Percentiles rank a stretch among this genome's conserved stretches.
Evolutionary conservation across 2,113 vertebrate species (phyloP).

Genomic region (Microcebus lehilahytsara): DNA sequence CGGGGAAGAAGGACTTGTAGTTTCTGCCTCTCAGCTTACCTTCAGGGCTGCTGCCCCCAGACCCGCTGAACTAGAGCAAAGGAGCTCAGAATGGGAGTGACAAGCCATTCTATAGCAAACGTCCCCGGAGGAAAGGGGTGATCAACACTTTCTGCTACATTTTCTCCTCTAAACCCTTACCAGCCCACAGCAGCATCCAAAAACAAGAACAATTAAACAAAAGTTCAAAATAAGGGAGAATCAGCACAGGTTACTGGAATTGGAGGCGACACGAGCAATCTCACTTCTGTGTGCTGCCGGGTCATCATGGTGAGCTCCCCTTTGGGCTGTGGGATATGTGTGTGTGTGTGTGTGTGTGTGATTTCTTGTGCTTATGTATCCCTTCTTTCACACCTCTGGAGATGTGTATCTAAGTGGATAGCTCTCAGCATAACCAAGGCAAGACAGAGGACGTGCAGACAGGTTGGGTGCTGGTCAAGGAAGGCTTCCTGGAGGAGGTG

Average conservation of each 20-base stretch:
- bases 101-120: neutral
- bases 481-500: neutral
- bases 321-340: no score
- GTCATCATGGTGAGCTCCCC: neutral
- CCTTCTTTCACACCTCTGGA: neutral
- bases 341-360: neutral
- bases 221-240: neutral
- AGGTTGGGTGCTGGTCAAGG: neutral
- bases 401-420: neutral
- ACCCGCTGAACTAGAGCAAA: neutral
- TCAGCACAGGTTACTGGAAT: neutral
- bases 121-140: neutral
- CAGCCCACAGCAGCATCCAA: neutral
- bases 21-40: neutral
- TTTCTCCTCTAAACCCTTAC: neutral
- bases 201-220: neutral
- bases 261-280: neutral
- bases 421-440: neutral
- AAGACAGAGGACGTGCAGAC: neutral
- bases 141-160: neutral
- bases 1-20: neutral
- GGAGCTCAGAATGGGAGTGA: neutral
- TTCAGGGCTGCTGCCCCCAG: neutral
- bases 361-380: neutral
- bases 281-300: neutral